Evolutionary conservation across 1,140 invertebrate genomes (phyloP).

Genomic region (Agrilus planipennis): DNA sequence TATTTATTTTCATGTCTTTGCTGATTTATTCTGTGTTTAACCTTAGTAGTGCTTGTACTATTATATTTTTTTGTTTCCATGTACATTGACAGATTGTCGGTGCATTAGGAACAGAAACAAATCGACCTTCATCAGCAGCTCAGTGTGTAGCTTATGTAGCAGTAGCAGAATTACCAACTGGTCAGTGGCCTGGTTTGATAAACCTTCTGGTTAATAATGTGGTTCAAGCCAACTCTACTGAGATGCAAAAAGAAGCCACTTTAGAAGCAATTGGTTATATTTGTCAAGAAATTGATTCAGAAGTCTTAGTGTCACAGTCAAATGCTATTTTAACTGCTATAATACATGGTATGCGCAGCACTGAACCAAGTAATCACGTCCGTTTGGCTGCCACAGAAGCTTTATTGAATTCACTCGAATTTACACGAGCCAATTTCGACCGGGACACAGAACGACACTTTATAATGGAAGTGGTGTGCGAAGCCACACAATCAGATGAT

Average conservation of each 20-base stretch:
- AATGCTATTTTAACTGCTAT: conserved; percentile 98
- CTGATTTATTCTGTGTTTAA: no score
- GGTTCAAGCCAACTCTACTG: conserved; percentile 66
- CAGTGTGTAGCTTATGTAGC: conserved; percentile 99
- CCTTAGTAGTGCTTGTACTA: no score
- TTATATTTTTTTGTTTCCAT: no score
- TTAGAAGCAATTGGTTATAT: conserved; percentile 91
- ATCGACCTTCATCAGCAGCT: conserved; percentile 88
- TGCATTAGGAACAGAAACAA: conserved; percentile 90
- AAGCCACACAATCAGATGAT: conserved; percentile 74
- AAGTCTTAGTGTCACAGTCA: conserved; percentile 79
- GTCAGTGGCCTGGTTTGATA: conserved; percentile 79
- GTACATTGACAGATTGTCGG: conserved; percentile 89
- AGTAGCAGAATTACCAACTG: conserved; percentile 83
- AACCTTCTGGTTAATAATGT: conserved; percentile 80
- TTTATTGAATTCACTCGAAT: conserved; percentile 95
- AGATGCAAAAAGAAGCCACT: conserved; percentile 91
- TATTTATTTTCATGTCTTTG: no score
- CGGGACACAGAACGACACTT: conserved; percentile 95
- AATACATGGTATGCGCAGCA: conserved; percentile 85
- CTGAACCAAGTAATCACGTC: conserved; percentile 71
- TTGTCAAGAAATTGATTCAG: conserved; percentile 76
- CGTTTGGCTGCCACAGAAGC: conserved; percentile 92
- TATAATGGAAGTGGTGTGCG: conserved; percentile 99
- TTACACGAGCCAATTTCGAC: conserved; percentile 97